Base-by-base conservation (phyloP, 1,140 invertebrate genomes). In the Limonius californicus region DNA sequence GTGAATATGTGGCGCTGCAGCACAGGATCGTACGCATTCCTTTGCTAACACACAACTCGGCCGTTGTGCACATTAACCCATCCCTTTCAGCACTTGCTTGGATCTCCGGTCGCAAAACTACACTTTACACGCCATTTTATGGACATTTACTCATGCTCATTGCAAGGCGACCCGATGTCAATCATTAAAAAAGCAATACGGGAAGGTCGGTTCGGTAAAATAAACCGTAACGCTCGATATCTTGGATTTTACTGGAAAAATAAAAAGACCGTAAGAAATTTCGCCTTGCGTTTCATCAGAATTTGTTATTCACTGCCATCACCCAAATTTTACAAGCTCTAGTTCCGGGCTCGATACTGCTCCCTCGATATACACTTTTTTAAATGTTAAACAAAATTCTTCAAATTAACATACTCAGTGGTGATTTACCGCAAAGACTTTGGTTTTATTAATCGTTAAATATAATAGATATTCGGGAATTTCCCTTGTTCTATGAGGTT, bases 211-310 rank as follows among this genome's bases (percentile, higher is more conserved):
- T 45, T 45, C 14, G 4, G 42, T 45, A 45, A 45, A 45, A 2
- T 18, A 45, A 45, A 45, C 42, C 42, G 42, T 18, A 45, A 45
- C 16, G 42, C n/a, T 45, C 42, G 16, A 45, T 45, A 45, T 15
- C 16, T 45, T 45, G n/a, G 42, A 45, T 45, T 45, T 45, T 45
- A 45, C 16, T 45, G 42, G 42, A 4, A 45, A 18, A n/a, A 45
- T 45, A 45, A 45, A 45, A 45, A 45, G 42, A 45, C 16, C 42
- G 12, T 45, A 45, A 45, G 42, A 45, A 45, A 15, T 4, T 45
- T 45, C 16, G n/a, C 14, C n/a, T 18, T 18, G 42, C 16, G n/a
- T 45, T 6, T 15, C 42, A 18, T 45, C 16, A 45, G 14, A n/a
- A 45, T 45, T 45, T 45, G 16, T 45, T 15, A 45, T 18, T 45